phyloP scores from a whole-genome alignment of 2,888 invertebrate species.

The Clunio marinus region DNA sequence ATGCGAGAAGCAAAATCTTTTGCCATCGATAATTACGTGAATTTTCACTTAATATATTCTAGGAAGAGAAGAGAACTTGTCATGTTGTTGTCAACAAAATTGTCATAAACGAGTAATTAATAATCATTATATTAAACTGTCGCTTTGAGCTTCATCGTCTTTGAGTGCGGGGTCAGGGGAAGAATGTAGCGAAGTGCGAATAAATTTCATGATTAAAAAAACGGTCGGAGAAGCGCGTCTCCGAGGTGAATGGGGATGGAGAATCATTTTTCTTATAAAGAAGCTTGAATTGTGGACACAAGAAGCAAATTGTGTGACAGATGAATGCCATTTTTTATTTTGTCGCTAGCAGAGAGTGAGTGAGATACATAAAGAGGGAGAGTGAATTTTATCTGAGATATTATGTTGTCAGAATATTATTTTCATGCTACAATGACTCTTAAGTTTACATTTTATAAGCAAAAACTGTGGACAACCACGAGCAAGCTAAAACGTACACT shows the following conservation, averaged over 20 bases:
- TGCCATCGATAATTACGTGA: background rate
- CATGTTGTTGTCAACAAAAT: conserved; percentile 17
- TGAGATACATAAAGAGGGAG: background rate
- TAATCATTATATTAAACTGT: background rate
- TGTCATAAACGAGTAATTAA: background rate
- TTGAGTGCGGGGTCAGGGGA: too few relatives aligned
- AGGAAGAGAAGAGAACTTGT: background rate
- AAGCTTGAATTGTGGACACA: background rate
- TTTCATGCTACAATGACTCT: background rate
- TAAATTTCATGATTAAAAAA: conserved; percentile 4
- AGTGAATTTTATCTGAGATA: background rate
- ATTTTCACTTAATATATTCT: conserved; percentile 3
- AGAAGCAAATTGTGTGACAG: conserved; percentile 2
- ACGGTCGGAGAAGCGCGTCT: background rate
- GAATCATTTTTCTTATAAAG: background rate
- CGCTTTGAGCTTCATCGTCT: too few relatives aligned
- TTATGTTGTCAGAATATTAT: conserved; percentile 16
- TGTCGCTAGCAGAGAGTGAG: background rate
- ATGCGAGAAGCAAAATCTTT: background rate
- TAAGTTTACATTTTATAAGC: too few relatives aligned
- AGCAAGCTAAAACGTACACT: too few relatives aligned
- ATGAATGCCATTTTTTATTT: conserved; percentile 9
- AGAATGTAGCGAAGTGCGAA: background rate
- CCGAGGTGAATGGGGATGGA: background rate
- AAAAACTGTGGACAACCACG: too few relatives aligned